Conservation (phyloP, 2,888 invertebrate species). For the Agrilus biguttatus region DNA sequence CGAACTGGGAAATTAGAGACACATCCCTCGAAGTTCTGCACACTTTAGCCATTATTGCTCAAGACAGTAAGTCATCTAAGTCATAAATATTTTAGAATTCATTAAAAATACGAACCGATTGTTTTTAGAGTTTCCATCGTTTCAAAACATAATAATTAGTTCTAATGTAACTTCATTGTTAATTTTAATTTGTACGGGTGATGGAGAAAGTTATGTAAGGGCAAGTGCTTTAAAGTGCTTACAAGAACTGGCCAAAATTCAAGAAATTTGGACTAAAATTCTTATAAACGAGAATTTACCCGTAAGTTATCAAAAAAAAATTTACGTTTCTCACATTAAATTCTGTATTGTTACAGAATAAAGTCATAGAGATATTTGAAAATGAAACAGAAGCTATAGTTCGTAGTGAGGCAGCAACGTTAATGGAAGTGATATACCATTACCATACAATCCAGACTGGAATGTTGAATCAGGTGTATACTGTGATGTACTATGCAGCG, state of each 20-base stretch:
- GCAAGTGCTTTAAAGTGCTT: conserved; percentile 61
- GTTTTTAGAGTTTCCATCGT: conserved; percentile 58
- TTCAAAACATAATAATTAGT: conserved; percentile 54
- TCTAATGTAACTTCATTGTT: conserved; percentile 50
- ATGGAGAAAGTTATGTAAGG: conserved; percentile 60
- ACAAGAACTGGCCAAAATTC: conserved; percentile 49
- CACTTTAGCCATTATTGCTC: conserved; percentile 54
- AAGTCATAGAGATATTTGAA: conserved; percentile 41
- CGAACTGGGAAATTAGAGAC: conserved; percentile 67
- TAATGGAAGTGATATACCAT: conserved; percentile 51
- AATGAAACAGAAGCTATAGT: conserved; percentile 66
- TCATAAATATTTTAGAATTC: neutral
- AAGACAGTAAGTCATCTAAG: conserved; percentile 44
- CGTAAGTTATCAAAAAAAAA: conserved; percentile 31
- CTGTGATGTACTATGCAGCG: conserved; percentile 50
- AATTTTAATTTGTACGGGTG: conserved; percentile 48
- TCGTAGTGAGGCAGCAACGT: conserved; percentile 53
- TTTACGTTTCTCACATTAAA: conserved; percentile 3
- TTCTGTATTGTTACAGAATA: conserved; percentile 23
- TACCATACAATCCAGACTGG: conserved; percentile 43
- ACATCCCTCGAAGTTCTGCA: conserved; percentile 58
- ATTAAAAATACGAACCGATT: conserved; percentile 4
- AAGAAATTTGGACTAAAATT: conserved; percentile 50
- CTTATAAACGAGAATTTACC: conserved; percentile 43
- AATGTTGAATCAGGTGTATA: conserved; percentile 41